These are phyloP conservation scores for rabbit (Oryctolagus cuniculus) DNA, from an alignment of 2,113 vertebrate species.

Conservation along the genomic window mOryCun1.1 NC_091440.1:17878001-17878500, in stretches of 20 bases:
- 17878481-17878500: not conserved
- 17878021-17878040: not conserved
- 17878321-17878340: not conserved
- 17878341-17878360: not conserved
- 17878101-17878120: not conserved
- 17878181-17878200: not conserved
- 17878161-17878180: not conserved
- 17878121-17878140: not conserved
- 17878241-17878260: not conserved
- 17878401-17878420: rapidly evolving
- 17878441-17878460: not conserved
- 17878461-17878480: not conserved
- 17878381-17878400: not conserved
- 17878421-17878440: not conserved
- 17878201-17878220: not conserved
- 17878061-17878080: too few species aligned
- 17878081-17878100: not conserved
- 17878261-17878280: not conserved
- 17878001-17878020: not conserved
- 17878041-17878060: not conserved
- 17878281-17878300: not conserved
- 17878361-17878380: not conserved
- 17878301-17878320: not conserved
- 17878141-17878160: not conserved
- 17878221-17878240: not conserved